Conservation (phyloP, 2,113 vertebrate genomes). For the Gobio gobio region DNA sequence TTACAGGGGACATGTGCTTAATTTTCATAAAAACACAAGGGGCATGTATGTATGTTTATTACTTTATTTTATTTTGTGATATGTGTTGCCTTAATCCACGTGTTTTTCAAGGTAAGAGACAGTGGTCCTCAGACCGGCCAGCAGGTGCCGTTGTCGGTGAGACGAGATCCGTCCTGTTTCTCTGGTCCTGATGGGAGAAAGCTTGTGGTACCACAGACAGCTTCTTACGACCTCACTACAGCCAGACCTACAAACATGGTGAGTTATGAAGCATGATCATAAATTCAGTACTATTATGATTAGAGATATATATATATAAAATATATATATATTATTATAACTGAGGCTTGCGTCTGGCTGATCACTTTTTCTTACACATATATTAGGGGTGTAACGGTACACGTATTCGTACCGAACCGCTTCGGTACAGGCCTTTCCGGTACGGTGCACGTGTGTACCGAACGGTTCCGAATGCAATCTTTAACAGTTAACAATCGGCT, state of each 20-base stretch:
- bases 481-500: too few relatives aligned
- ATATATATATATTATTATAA: background rate
- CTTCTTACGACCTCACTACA: constrained; percentile 70
- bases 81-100: background rate
- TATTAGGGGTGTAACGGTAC: background rate
- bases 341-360: too few relatives aligned
- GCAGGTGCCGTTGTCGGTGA: constrained; percentile 66
- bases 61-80: background rate
- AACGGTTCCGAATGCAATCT: too few relatives aligned
- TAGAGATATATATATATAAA: too few relatives aligned
- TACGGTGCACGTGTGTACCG: too few relatives aligned
- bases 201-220: constrained; percentile 54
- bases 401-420: too few relatives aligned
- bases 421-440: too few relatives aligned
- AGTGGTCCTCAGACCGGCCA: constrained; percentile 62
- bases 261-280: constrained; percentile 32
- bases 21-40: background rate
- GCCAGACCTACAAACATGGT: constrained; percentile 54
- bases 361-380: background rate
- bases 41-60: too few relatives aligned
- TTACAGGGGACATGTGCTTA: background rate
- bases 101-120: constrained; percentile 58
- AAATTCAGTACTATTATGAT: background rate
- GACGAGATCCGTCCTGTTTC: constrained; percentile 67
- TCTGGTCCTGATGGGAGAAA: constrained; percentile 63